Evolutionary conservation across 2,888 invertebrate species (phyloP).

Genomic region (Trissoscelio sp.): DNA sequence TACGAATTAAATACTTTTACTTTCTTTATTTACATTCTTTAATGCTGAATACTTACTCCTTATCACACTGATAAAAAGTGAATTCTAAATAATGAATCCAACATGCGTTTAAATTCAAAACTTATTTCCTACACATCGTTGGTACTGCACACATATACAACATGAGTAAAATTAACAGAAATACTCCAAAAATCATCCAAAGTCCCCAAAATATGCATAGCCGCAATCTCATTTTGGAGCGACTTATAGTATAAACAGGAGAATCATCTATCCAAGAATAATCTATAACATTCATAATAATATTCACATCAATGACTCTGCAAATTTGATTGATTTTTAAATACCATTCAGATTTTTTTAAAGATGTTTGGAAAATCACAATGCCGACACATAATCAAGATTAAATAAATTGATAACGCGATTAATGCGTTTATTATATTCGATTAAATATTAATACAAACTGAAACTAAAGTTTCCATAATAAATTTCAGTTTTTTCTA

Average conservation of each 20-base stretch:
- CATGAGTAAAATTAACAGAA: constrained; percentile 17
- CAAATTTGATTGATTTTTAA: not conserved
- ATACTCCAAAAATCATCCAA: constrained; percentile 35
- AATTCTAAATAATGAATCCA: not conserved
- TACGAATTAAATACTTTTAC: too few relatives aligned
- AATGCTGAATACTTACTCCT: constrained; percentile 64
- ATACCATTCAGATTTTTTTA: not conserved
- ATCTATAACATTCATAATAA: not conserved
- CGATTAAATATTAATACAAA: too few relatives aligned
- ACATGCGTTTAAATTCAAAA: not conserved
- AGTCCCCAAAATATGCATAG: constrained; percentile 47
- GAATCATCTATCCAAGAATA: constrained; percentile 4
- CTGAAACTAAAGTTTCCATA: not conserved
- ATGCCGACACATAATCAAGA: not conserved
- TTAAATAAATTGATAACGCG: not conserved
- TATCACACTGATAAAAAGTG: constrained; percentile 21
- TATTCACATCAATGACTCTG: not conserved
- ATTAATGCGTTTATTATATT: not conserved
- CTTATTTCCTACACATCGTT: constrained; percentile 7
- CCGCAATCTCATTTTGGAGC: constrained; percentile 14
- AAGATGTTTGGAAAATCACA: not conserved
- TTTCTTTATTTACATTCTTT: too few relatives aligned
- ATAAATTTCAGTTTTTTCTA: not conserved
- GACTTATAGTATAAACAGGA: not conserved
- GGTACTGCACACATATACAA: constrained; percentile 11